Evolutionary conservation across 2,113 vertebrate species (phyloP), one percentile per base, ranked within the genome.

Genomic region (Coptodon rendalli): DNA sequence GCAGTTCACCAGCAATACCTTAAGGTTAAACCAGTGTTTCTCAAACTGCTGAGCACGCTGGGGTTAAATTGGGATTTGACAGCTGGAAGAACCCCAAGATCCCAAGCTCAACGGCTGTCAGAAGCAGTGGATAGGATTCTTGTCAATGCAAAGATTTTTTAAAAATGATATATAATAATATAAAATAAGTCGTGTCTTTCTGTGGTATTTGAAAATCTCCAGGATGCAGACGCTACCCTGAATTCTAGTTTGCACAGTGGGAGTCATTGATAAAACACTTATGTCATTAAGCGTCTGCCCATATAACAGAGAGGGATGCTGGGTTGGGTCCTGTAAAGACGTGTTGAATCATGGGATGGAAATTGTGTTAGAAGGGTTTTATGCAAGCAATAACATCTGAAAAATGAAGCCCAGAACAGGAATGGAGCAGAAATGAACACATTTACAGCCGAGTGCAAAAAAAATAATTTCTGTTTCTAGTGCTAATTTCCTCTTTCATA

Each of bases 1-100:
- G 56, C 86, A 87, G 90, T 85, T 92, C 73, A 81, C 59, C 84
- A 86, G 54, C 63, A 83, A 91, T 88, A 50, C 71, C 71, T 78
- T 78, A 11, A 78, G 71, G 71, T 78, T 78, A 78, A 78, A 78
- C 71, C 71, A n/a, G 16, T 50, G 71, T 50, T n/a, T 78, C 45
- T 76, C 24, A 19, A 76, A 76, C 43, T 50, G 16, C 16, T 7
- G 71, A 27, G 43, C 43, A 76, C 6, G 1, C 24, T 50, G 43
- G 43, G 71, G 43, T 76, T 78, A 78, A 73, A 78, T 19, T 50
- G 45, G 71, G 71, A 78, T 78, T 78, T 78, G 40, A 29, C 43
- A 29, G 27, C 43, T 50, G 27, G 71, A 48, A 27, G 45, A 78
- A 78, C 71, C 27, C 71, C 5, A 50, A 31, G 45, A 50, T 78